Conservation (phyloP, 2,888 invertebrate species). For the Calameuta filiformis region DNA sequence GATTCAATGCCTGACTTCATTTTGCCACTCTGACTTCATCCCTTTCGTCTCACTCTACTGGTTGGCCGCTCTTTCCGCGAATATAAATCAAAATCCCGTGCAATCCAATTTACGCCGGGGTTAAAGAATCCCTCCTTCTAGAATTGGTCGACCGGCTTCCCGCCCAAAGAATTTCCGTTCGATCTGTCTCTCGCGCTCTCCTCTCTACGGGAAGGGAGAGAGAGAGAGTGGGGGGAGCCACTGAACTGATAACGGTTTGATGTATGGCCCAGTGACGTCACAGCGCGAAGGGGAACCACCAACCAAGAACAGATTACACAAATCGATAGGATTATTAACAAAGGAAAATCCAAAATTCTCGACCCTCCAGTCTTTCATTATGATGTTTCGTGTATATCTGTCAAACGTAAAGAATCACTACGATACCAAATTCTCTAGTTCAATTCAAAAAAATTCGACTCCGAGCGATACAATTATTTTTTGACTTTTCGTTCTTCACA, state of each 20-base stretch:
- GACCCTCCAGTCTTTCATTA: background rate
- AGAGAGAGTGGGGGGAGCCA: slow-evolving; percentile 30
- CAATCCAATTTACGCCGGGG: slow-evolving; percentile 52
- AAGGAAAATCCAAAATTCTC: slow-evolving; percentile 43
- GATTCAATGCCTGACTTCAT: background rate
- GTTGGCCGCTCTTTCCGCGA: slow-evolving; percentile 6
- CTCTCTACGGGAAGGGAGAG: slow-evolving; percentile 25
- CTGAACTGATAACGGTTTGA: slow-evolving; percentile 64
- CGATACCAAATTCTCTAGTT: background rate
- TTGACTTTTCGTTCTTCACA: slow-evolving; percentile 56
- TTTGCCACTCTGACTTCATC: background rate
- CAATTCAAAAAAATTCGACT: no score
- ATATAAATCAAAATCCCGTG: slow-evolving; percentile 51
- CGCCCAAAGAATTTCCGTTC: slow-evolving; percentile 16
- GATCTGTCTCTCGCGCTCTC: slow-evolving; percentile 18
- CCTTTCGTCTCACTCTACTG: background rate
- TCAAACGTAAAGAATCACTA: background rate
- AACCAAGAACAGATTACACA: slow-evolving; percentile 60
- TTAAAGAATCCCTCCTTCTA: slow-evolving; percentile 44
- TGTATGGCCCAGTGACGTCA: slow-evolving; percentile 62
- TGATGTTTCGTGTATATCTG: background rate
- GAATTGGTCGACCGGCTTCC: slow-evolving; percentile 15
- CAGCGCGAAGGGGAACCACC: slow-evolving; percentile 50
- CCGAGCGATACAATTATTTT: background rate
- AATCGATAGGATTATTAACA: slow-evolving; percentile 61